phyloP scores from a whole-genome alignment of 2,888 invertebrate species.

The Cataglyphis livida region DNA sequence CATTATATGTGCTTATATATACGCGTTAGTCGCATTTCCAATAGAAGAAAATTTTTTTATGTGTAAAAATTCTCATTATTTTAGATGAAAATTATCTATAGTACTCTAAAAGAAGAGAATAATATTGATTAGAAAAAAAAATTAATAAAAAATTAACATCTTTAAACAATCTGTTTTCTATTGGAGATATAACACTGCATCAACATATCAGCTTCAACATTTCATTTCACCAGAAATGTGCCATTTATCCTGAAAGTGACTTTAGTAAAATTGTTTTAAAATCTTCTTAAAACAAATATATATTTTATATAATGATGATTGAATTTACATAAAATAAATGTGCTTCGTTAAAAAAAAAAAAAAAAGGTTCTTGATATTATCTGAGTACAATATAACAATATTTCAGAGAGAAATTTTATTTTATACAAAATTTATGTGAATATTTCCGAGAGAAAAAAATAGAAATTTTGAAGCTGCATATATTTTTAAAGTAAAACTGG shows the following conservation, averaged over 20 bases:
- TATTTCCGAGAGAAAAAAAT: background rate
- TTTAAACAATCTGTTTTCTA: slow-evolving; percentile 25
- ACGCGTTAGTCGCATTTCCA: slow-evolving; percentile 1
- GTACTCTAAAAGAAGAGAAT: background rate
- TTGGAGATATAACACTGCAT: background rate
- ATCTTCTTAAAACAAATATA: background rate
- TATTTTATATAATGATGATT: background rate
- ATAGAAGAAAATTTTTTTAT: slow-evolving; percentile 24
- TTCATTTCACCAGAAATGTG: slow-evolving; percentile 7
- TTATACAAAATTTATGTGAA: background rate
- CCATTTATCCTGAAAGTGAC: slow-evolving; percentile 39
- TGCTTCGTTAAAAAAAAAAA: background rate
- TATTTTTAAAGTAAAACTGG: background rate
- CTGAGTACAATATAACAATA: background rate
- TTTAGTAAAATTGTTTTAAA: slow-evolving; percentile 6
- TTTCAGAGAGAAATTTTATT: background rate
- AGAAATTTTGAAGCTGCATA: slow-evolving; percentile 1
- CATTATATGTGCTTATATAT: slow-evolving; percentile 3
- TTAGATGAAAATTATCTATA: background rate
- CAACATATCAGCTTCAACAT: slow-evolving; percentile 19
- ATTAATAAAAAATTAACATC: background rate
- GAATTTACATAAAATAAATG: background rate
- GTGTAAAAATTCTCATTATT: background rate
- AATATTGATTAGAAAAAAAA: background rate
- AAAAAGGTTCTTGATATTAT: background rate